A percentile compares a stretch with the other conserved stretches of the same genome.
phyloP scores from a whole-genome alignment of 2,113 vertebrate species.

The Bufo bufo region DNA sequence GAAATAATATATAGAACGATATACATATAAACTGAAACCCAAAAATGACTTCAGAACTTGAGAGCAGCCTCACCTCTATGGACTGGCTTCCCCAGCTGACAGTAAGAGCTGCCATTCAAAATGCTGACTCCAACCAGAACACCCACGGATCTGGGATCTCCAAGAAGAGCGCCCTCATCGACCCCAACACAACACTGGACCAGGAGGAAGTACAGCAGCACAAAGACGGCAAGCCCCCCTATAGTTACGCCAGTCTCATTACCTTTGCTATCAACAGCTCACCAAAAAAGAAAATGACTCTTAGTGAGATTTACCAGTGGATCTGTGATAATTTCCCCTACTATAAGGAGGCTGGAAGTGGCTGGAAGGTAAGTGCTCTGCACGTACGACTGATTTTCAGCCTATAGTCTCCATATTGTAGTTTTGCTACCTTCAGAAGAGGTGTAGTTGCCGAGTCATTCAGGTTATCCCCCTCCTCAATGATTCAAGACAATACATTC shows the following conservation, averaged over 20 bases:
- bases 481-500: neutral
- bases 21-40: neutral
- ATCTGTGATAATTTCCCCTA: constrained; percentile 94
- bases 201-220: constrained; percentile 91
- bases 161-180: constrained; percentile 84
- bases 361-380: constrained; percentile 85
- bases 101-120: constrained; percentile 90
- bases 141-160: constrained; percentile 83
- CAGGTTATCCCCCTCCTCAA: neutral
- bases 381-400: no score
- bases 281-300: constrained; percentile 93
- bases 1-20: neutral
- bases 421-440: neutral
- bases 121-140: constrained; percentile 81
- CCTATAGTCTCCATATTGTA: neutral
- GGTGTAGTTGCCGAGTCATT: neutral
- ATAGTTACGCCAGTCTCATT: constrained; percentile 93
- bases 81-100: constrained; percentile 92
- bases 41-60: constrained; percentile 91
- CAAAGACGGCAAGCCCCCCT: constrained; percentile 91
- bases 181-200: constrained; percentile 88
- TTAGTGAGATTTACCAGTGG: constrained; percentile 94
- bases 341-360: constrained; percentile 90
- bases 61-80: constrained; percentile 93
- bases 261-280: constrained; percentile 94